These are phyloP conservation scores for Ceyx erithaca DNA, from an alignment of 2,797 vertebrate species.

Conservation along the genomic window DNA sequence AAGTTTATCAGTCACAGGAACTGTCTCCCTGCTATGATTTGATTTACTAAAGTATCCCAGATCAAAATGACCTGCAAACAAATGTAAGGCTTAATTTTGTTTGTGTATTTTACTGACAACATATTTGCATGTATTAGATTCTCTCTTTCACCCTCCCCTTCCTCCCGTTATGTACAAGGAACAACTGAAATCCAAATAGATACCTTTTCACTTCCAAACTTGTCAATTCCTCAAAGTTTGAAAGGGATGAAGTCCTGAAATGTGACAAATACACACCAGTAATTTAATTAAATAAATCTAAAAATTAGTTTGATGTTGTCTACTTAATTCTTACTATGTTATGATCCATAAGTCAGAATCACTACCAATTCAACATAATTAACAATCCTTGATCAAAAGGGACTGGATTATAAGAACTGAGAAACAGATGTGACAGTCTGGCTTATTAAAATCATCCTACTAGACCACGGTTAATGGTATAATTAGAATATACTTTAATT, in stretches of 20 bases:
- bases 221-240: slow-evolving; percentile 18
- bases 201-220: slow-evolving; percentile 28
- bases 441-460: slow-evolving; percentile 53
- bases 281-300: slow-evolving; percentile 64
- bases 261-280: slow-evolving; percentile 1
- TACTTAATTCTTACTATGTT: slow-evolving; percentile 63
- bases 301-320: slow-evolving; percentile 55
- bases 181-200: neutral
- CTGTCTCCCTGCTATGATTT: slow-evolving; percentile 65
- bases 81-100: slow-evolving; percentile 60
- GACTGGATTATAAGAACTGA: slow-evolving; percentile 51
- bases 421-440: slow-evolving; percentile 58
- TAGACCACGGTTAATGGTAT: slow-evolving; percentile 56
- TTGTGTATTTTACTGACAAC: slow-evolving; percentile 49
- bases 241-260: slow-evolving; percentile 25
- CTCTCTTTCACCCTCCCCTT: neutral
- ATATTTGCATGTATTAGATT: slow-evolving; percentile 24
- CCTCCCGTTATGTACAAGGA: neutral
- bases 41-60: slow-evolving; percentile 64
- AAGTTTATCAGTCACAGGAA: slow-evolving; percentile 71
- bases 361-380: slow-evolving; percentile 53
- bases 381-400: slow-evolving; percentile 62
- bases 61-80: slow-evolving; percentile 64
- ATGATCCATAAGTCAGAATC: slow-evolving; percentile 63
- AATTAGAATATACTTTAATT: slow-evolving; percentile 58